Evolutionary conservation across 2,888 invertebrate genomes (phyloP), one percentile per base, ranked within the genome.

Genomic region (Nycteola revayana): DNA sequence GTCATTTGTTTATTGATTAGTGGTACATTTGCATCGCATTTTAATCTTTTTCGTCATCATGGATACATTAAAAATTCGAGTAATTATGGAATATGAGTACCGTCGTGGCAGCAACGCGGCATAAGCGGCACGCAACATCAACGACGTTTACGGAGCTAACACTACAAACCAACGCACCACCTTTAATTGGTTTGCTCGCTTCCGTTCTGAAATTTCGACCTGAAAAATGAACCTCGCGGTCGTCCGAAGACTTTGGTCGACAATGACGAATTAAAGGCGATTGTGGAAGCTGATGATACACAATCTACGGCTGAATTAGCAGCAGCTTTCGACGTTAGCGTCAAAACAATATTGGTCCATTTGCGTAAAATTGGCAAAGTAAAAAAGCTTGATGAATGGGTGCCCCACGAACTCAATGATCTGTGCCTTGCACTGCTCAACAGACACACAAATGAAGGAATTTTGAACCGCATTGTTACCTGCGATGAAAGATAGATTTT

Each of bases 201-300:
- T 7, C 10, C 6, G n/a, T 25, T 3, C n/a, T 25, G 6, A 7
- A 25, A 25, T 7, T 31, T 36, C 20, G 31, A 31, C 28, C 32
- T 36, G 14, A 9, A 32, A 28, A 32, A 32, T 32, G 28, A 35
- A 35, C 28, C 35, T n/a, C 40, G 31, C 10, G 32, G 35, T 31
- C 28, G 32, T 11, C 36, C 30, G 32, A 29, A 38, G 11, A 38
- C 29, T 38, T 10, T 32, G 21, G 25, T 28, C 14, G 21, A 21
- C 7, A 21, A 21, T 21, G 21, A 21, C 7, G 21, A 21, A 21
- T 21, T 21, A 21, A 21, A 21, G 21, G 21, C 21, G 7, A 7
- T 21, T 21, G 21, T 21, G 21, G 21, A 21, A 7, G 21, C n/a
- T 7, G 21, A 21, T 21, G 7, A 7, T n/a, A n/a, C 21, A 21